Percentiles rank a stretch among this genome's conserved stretches.
These are phyloP conservation scores for Kuschelorhynchus macadamiae DNA, from an alignment of 2,888 invertebrate species.

Conservation along the genomic window DNA sequence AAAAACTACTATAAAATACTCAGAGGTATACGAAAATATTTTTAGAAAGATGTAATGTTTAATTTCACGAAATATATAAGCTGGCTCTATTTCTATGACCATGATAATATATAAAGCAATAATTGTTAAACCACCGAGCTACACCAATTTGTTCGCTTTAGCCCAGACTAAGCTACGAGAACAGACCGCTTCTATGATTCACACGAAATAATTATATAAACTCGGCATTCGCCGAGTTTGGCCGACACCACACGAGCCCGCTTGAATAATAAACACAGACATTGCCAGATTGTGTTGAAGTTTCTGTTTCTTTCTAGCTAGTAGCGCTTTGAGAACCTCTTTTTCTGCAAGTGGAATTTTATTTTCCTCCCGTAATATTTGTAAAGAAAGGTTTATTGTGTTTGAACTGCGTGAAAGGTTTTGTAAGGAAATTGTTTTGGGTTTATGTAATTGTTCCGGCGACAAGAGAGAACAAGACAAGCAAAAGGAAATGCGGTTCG, in stretches of 20 bases:
- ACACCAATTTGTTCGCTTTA: neutral
- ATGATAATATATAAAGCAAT: too few relatives aligned
- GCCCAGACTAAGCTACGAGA: conserved; percentile 14
- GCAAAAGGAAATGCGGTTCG: conserved; percentile 14
- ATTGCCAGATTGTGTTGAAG: conserved; percentile 47
- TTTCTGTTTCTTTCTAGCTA: conserved; percentile 42
- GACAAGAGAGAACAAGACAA: neutral
- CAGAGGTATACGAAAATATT: too few relatives aligned
- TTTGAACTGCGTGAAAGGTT: conserved; percentile 40
- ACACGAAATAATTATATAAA: conserved; percentile 56
- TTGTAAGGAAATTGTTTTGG: conserved; percentile 26
- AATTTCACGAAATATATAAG: too few relatives aligned
- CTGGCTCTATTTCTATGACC: too few relatives aligned
- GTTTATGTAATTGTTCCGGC: conserved; percentile 14
- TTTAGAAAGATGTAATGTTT: too few relatives aligned
- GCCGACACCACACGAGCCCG: conserved; percentile 49
- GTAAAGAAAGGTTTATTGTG: conserved; percentile 43
- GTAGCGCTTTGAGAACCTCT: conserved; percentile 12
- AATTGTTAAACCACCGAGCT: neutral
- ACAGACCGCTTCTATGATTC: conserved; percentile 55
- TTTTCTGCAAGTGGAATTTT: conserved; percentile 32
- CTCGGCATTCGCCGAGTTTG: conserved; percentile 46
- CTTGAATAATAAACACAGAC: conserved; percentile 49
- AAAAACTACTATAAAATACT: too few relatives aligned
- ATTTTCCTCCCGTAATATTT: conserved; percentile 34